A percentile compares a stretch with the other conserved stretches of the same genome.
These are phyloP conservation scores for Pempheris klunzingeri DNA, from an alignment of 2,797 vertebrate genomes.

Conservation along the genomic window DNA sequence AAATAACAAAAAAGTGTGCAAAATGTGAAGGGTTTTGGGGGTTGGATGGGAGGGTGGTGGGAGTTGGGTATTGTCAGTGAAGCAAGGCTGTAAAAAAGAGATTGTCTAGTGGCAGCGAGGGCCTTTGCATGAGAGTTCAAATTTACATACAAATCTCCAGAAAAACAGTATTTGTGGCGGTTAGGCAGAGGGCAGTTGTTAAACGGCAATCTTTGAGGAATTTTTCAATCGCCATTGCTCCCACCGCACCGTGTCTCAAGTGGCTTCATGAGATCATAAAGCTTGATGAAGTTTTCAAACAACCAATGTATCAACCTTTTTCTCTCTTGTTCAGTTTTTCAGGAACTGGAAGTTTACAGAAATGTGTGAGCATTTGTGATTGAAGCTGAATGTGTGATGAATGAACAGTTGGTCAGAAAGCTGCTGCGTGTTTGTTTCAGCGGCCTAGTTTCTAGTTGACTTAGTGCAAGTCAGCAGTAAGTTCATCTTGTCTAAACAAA, in stretches of 20 bases:
- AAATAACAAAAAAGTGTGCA: slow-evolving; percentile 77
- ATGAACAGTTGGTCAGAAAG: slow-evolving; percentile 23
- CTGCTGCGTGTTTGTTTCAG: slow-evolving; percentile 11
- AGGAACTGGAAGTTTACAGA: slow-evolving; percentile 13
- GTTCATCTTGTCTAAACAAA: slow-evolving; percentile 46
- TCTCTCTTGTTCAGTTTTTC: slow-evolving; percentile 9
- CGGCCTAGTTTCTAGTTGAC: slow-evolving; percentile 7
- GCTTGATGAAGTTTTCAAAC: slow-evolving; percentile 50
- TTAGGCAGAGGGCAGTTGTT: slow-evolving; percentile 45
- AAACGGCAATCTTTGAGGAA: slow-evolving; percentile 43
- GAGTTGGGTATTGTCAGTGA: slow-evolving; percentile 66
- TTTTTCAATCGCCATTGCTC: slow-evolving; percentile 26
- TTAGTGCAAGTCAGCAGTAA: slow-evolving; percentile 40
- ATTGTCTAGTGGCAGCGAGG: slow-evolving; percentile 63
- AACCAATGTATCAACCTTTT: slow-evolving; percentile 26
- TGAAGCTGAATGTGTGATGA: slow-evolving; percentile 7
- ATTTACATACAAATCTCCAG: slow-evolving; percentile 67
- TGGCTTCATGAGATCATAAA: slow-evolving; percentile 55
- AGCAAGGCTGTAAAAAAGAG: slow-evolving; percentile 59
- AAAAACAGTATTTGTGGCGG: slow-evolving; percentile 22
- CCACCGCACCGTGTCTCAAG: slow-evolving; percentile 25
- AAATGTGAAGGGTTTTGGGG: slow-evolving; percentile 59
- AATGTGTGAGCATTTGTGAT: slow-evolving; percentile 1
- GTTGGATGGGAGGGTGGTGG: slow-evolving; percentile 41
- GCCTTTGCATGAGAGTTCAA: slow-evolving; percentile 57